Evolutionary conservation across 2,888 invertebrate species (phyloP).

Genomic region (Meandrusa payeni): DNA sequence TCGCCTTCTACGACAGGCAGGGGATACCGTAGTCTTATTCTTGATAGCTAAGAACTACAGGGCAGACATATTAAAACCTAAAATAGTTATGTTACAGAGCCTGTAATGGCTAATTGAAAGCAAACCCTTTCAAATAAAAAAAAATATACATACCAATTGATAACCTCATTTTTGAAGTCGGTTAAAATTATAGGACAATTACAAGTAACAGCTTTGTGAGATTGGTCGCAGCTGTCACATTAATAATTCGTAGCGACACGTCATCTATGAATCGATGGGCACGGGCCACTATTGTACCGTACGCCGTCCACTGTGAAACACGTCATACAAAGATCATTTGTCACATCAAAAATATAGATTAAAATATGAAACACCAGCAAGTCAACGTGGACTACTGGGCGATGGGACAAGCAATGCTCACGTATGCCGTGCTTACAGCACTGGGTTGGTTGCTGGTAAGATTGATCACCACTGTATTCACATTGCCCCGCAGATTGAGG

Average conservation of each 20-base stretch:
- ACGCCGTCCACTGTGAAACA: slow-evolving; percentile 30
- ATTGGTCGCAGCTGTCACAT: slow-evolving; percentile 47
- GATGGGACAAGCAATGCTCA: slow-evolving; percentile 83
- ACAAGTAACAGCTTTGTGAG: slow-evolving; percentile 6
- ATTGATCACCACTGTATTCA: slow-evolving; percentile 83
- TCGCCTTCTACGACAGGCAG: too few relatives aligned
- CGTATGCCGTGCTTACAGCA: slow-evolving; percentile 82
- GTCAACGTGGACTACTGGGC: slow-evolving; percentile 84
- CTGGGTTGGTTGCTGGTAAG: slow-evolving; percentile 84
- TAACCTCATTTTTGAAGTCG: too few relatives aligned
- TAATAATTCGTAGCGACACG: slow-evolving; percentile 56
- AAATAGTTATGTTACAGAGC: too few relatives aligned
- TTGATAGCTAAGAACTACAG: too few relatives aligned
- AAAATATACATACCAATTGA: too few relatives aligned
- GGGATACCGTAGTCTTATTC: too few relatives aligned
- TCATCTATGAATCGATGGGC: slow-evolving; percentile 54
- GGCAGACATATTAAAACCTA: too few relatives aligned
- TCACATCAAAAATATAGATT: neutral
- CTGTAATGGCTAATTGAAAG: too few relatives aligned
- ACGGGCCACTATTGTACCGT: slow-evolving; percentile 56
- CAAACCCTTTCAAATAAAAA: too few relatives aligned
- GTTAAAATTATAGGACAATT: too few relatives aligned
- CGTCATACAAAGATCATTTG: slow-evolving; percentile 22
- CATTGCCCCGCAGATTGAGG: slow-evolving; percentile 82
- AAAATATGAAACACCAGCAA: slow-evolving; percentile 83